Percentiles rank a stretch among this genome's conserved stretches.
Conservation (phyloP, 1,140 invertebrate species). For the Fopius arisanus region DNA sequence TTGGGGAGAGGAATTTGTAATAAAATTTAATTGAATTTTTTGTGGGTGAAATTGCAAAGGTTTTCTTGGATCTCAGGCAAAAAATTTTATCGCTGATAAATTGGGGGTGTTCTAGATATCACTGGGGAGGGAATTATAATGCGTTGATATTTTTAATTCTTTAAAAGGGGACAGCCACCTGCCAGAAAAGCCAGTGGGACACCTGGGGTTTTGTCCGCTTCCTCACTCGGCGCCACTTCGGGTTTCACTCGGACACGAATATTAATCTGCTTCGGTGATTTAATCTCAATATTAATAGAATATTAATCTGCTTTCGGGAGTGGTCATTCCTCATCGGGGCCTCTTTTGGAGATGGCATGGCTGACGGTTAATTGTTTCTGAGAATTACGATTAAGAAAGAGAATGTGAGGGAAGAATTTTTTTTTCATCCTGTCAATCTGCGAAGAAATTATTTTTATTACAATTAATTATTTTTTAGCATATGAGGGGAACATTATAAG, state of each 20-base stretch:
- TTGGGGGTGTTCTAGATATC: neutral
- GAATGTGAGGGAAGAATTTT: too few relatives aligned
- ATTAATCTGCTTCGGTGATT: slow-evolving; percentile 26
- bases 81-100: too few relatives aligned
- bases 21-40: too few relatives aligned
- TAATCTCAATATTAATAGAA: slow-evolving; percentile 37
- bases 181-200: neutral
- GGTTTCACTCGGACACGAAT: neutral
- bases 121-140: neutral
- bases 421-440: too few relatives aligned
- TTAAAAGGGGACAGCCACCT: neutral
- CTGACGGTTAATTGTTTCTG: too few relatives aligned
- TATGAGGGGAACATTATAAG: too few relatives aligned
- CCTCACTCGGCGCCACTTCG: neutral
- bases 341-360: neutral
- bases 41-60: too few relatives aligned
- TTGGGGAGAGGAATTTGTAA: too few relatives aligned
- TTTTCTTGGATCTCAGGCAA: too few relatives aligned
- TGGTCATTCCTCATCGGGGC: neutral
- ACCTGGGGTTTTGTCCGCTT: slow-evolving; percentile 2
- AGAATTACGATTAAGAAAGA: too few relatives aligned
- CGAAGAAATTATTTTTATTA: too few relatives aligned
- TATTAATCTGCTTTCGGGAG: slow-evolving; percentile 19
- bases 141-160: neutral
- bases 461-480: too few relatives aligned